Conservation (phyloP, 1,140 invertebrate species). For the Calephelis virginiensis region DNA sequence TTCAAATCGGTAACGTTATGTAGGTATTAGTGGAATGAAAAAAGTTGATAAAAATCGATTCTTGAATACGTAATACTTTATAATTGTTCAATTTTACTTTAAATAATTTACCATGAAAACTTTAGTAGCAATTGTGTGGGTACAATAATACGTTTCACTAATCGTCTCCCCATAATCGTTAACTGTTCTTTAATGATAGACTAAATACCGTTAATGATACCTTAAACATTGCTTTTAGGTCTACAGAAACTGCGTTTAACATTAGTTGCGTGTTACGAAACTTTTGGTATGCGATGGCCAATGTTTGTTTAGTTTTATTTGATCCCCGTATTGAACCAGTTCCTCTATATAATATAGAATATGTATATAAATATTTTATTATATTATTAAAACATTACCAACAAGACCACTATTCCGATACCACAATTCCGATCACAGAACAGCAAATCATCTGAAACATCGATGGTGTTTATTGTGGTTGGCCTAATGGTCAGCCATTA, state of each 20-base stretch:
- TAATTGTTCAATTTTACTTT: not conserved
- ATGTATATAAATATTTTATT: too few species aligned
- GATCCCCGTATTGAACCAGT: too few species aligned
- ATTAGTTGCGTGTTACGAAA: conserved; percentile 3
- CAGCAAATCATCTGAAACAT: too few species aligned
- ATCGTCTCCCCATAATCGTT: conserved; percentile 15
- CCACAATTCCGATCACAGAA: too few species aligned
- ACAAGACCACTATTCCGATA: too few species aligned
- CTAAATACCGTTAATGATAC: conserved; percentile 16
- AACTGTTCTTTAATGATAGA: conserved; percentile 9
- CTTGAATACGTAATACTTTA: not conserved
- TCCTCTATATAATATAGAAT: too few species aligned
- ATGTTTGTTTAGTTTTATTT: not conserved
- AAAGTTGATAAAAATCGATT: not conserved
- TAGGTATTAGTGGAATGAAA: too few species aligned
- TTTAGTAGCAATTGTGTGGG: conserved; percentile 5
- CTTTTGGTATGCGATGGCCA: not conserved
- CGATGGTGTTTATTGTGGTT: too few species aligned
- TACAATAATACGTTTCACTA: conserved; percentile 1
- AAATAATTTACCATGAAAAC: not conserved
- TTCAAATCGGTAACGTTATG: too few species aligned
- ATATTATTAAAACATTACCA: too few species aligned
- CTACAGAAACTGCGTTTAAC: conserved; percentile 7
- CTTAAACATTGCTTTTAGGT: conserved; percentile 17
- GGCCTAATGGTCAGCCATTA: too few species aligned